Percentiles rank a stretch among this genome's conserved stretches.
Evolutionary conservation across 2,888 invertebrate genomes (phyloP).

Genomic region (Biston betularia): DNA sequence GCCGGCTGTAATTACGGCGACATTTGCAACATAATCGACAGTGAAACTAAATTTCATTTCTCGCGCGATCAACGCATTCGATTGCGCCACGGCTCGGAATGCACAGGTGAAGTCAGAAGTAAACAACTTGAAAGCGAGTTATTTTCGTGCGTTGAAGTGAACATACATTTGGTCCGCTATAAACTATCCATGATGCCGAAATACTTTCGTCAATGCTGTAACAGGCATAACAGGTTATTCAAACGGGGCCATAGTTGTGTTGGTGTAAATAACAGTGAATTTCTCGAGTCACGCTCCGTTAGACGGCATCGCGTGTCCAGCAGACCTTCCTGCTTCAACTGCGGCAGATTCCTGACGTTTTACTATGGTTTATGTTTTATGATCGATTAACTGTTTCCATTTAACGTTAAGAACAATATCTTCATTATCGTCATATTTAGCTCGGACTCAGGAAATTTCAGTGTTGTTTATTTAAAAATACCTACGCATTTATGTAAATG

Average conservation of each 20-base stretch:
- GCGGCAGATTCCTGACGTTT: slow-evolving; percentile 61
- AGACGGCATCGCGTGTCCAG: slow-evolving; percentile 76
- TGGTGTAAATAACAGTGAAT: slow-evolving; percentile 83
- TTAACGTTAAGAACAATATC: neutral
- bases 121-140: slow-evolving; percentile 42
- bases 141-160: slow-evolving; percentile 45
- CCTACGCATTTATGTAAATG: slow-evolving; percentile 20
- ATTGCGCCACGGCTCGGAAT: slow-evolving; percentile 40
- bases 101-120: slow-evolving; percentile 40
- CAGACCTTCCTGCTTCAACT: slow-evolving; percentile 73
- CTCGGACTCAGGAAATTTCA: neutral
- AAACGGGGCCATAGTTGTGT: slow-evolving; percentile 62
- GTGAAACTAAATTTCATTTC: slow-evolving; percentile 37
- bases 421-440: neutral
- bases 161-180: slow-evolving; percentile 44
- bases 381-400: slow-evolving; percentile 29
- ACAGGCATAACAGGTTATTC: slow-evolving; percentile 77
- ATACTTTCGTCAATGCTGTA: slow-evolving; percentile 72
- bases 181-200: slow-evolving; percentile 56
- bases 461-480: slow-evolving; percentile 18
- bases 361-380: slow-evolving; percentile 44
- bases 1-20: slow-evolving; percentile 18
- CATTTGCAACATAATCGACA: slow-evolving; percentile 31
- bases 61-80: slow-evolving; percentile 27
- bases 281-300: slow-evolving; percentile 82